Base-by-base conservation (phyloP, 2,888 invertebrate species). In the Tuberolachnus salignus region DNA sequence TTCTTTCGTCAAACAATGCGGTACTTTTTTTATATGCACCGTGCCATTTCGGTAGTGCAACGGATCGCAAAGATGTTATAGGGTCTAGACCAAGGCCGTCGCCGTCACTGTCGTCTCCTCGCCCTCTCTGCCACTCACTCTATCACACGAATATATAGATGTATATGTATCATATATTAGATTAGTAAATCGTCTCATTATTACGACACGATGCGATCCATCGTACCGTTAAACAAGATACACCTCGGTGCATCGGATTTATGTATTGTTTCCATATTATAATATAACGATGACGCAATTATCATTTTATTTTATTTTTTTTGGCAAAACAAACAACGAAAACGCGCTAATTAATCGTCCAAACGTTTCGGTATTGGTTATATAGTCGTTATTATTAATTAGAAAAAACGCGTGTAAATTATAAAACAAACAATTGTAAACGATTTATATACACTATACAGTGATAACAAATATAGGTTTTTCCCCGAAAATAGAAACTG, bases 21-120 rank as follows among this genome's bases (percentile, higher is more conserved):
- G 46, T 70, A 16, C 46, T 23, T 19, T 19, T 1, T 8, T 61
- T 34, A 26, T 74, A 44, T 66, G 64, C 26, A 55, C 44, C 44
- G 74, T 74, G 64, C 74, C 61, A 73, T 73, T 73, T 73, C 21
- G 51, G 61, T 74, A 55, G 74, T 74, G 74, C 64, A 74, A 74
- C 64, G 64, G 74, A 74, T 64, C 74, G n/a, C 14, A 55, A 23
- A 55, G 64, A 74, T 64, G 53, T 44, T 42, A 51, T 34, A 73
- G 74, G 74, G 74, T 74, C 74, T 74, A 64, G 74, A 66, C 74
- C 64, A 74, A 74, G 74, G 74, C 44, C 70, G 42, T 1, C 23
- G 55, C n/a, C n/a, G n/a, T 59, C 16, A 49, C 61, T 61, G 19
- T 72, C 26, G 19, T 46, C 53, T 44, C 44, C 13, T 13, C 23